Evolutionary conservation across 1,140 invertebrate species (phyloP).

Genomic region (Drosophila pachea): DNA sequence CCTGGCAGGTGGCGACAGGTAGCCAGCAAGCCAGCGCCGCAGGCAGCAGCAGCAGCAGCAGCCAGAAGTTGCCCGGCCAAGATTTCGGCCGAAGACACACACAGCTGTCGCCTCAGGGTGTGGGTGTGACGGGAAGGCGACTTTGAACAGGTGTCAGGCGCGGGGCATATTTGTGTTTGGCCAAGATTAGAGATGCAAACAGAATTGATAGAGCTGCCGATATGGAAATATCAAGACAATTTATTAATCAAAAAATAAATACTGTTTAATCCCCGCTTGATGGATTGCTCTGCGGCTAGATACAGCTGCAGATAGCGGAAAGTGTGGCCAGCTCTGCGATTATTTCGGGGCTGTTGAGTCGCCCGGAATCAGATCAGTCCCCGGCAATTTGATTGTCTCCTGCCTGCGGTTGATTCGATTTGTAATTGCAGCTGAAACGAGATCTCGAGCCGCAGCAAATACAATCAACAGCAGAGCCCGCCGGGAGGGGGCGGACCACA

Average conservation of each 20-base stretch:
- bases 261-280: too few relatives aligned
- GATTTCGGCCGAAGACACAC: conserved; percentile 20
- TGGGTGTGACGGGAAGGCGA: conserved; percentile 15
- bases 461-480: conserved; percentile 39
- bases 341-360: too few relatives aligned
- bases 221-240: neutral
- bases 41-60: conserved; percentile 4
- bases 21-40: conserved; percentile 6
- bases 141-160: conserved; percentile 40
- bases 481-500: conserved; percentile 2
- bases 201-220: neutral
- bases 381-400: conserved; percentile 37
- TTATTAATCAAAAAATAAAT: neutral
- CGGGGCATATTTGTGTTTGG: conserved; percentile 8
- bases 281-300: too few relatives aligned
- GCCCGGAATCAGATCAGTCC: conserved; percentile 30
- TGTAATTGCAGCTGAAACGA: conserved; percentile 61
- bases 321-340: too few relatives aligned
- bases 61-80: conserved; percentile 3
- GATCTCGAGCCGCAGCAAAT: conserved; percentile 49
- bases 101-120: conserved; percentile 4
- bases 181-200: neutral
- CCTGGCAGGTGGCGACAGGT: conserved; percentile 68
- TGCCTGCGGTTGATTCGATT: conserved; percentile 58
- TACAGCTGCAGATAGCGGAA: too few relatives aligned